These are phyloP conservation scores for Ichneumon xanthorius DNA, from an alignment of 2,888 invertebrate genomes.

Conservation along the genomic window DNA sequence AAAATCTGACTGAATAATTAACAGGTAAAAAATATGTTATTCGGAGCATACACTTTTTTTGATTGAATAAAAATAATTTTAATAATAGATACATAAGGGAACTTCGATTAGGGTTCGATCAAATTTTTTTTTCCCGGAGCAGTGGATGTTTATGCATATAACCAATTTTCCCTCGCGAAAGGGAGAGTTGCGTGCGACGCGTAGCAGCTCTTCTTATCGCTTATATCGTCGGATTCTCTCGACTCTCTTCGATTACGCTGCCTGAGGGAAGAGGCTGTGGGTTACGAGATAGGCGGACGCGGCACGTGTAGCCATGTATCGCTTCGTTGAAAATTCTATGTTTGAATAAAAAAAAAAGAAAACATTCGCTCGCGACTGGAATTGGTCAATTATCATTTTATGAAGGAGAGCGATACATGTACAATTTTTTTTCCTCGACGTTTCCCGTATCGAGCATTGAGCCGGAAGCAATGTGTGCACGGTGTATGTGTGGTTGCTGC, in stretches of 20 bases:
- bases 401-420: neutral
- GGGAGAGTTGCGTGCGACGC: neutral
- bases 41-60: neutral
- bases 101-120: no score
- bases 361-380: neutral
- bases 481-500: no score
- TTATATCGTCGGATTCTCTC: constrained; percentile 20
- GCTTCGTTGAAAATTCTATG: neutral
- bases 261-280: constrained; percentile 46
- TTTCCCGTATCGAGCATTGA: no score
- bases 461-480: no score
- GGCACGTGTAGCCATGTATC: constrained; percentile 21
- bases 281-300: constrained; percentile 53
- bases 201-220: neutral
- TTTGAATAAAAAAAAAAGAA: neutral
- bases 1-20: neutral
- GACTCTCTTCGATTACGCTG: constrained; percentile 52
- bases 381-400: neutral
- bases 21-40: neutral
- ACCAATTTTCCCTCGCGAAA: neutral
- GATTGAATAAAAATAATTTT: neutral
- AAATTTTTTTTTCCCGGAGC: neutral
- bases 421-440: neutral
- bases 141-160: neutral
- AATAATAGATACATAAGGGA: neutral